phyloP scores from a whole-genome alignment of 2,113 vertebrate genomes.

The Oriolus oriolus region DNA sequence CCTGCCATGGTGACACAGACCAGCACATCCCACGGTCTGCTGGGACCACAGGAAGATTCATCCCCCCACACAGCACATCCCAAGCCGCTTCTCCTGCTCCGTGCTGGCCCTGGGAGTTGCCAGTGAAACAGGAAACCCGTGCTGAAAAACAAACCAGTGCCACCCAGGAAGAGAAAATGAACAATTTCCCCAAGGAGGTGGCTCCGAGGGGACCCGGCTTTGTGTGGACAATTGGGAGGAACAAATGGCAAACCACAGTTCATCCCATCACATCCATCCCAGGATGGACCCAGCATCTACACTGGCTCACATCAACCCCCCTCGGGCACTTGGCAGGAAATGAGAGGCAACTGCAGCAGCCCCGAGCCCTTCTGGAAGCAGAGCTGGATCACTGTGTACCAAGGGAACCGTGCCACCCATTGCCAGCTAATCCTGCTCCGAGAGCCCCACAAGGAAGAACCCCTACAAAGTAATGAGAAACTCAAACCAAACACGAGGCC shows the following conservation, averaged over 20 bases:
- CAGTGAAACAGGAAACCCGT: not conserved
- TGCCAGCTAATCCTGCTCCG: constrained; percentile 20
- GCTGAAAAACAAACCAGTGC: constrained; percentile 5
- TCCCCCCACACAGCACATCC: not conserved
- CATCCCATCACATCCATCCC: not conserved
- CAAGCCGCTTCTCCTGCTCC: not conserved
- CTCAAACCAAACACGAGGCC: not conserved
- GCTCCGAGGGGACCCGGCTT: not conserved
- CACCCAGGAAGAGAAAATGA: constrained; percentile 10
- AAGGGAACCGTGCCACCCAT: constrained; percentile 27
- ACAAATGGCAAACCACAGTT: not conserved
- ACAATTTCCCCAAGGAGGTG: not conserved
- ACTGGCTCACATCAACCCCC: not conserved
- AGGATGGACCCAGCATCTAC: not conserved
- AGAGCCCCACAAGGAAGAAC: constrained; percentile 9
- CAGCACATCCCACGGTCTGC: constrained; percentile 8
- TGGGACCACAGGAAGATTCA: not conserved
- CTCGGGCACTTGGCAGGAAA: constrained; percentile 28
- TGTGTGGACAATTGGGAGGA: not conserved
- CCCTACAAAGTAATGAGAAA: constrained; percentile 13
- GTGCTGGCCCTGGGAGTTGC: not conserved
- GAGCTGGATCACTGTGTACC: constrained; percentile 50
- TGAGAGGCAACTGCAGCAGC: constrained; percentile 6
- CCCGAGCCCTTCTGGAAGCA: not conserved
- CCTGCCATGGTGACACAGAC: not conserved